Evolutionary conservation across 2,113 vertebrate species (phyloP).

Genomic region (Corythoichthys intestinalis): DNA sequence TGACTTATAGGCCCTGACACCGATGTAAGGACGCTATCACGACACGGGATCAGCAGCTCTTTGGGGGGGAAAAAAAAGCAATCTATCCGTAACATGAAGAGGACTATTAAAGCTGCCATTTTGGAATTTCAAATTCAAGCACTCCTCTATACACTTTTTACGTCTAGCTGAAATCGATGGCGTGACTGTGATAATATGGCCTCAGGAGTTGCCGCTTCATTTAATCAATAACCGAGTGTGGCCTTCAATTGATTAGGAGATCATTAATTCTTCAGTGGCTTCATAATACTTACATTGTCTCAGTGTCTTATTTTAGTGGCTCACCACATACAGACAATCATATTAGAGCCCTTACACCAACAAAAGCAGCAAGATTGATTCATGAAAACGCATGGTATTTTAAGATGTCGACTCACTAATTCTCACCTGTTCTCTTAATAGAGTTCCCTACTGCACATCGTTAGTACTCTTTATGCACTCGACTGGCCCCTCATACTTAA

Average conservation of each 20-base stretch:
- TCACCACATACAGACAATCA: background rate
- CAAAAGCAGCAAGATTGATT: too few relatives aligned
- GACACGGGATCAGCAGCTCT: slow-evolving; percentile 42
- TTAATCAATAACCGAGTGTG: slow-evolving; percentile 4
- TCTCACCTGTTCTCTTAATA: too few relatives aligned
- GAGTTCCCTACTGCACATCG: too few relatives aligned
- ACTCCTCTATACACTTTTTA: background rate
- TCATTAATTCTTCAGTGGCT: background rate
- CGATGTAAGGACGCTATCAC: slow-evolving; percentile 28
- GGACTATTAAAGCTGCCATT: slow-evolving; percentile 37
- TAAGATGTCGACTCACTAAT: too few relatives aligned
- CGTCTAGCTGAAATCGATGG: slow-evolving; percentile 25
- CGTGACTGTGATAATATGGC: slow-evolving; percentile 1
- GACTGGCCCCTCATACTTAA: too few relatives aligned
- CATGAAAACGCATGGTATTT: too few relatives aligned
- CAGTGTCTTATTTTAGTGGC: background rate
- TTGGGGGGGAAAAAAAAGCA: slow-evolving; percentile 25
- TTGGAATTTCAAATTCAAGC: slow-evolving; percentile 30
- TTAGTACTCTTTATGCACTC: too few relatives aligned
- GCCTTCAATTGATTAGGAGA: slow-evolving; percentile 1
- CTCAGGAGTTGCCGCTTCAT: background rate
- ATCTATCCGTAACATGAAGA: slow-evolving; percentile 29
- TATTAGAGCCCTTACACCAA: too few relatives aligned
- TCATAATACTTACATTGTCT: background rate
- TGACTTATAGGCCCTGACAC: slow-evolving; percentile 40